A percentile compares a stretch with the other conserved stretches of the same genome.
Conservation (phyloP, 1,140 invertebrate genomes). For the Cydia fagiglandana region DNA sequence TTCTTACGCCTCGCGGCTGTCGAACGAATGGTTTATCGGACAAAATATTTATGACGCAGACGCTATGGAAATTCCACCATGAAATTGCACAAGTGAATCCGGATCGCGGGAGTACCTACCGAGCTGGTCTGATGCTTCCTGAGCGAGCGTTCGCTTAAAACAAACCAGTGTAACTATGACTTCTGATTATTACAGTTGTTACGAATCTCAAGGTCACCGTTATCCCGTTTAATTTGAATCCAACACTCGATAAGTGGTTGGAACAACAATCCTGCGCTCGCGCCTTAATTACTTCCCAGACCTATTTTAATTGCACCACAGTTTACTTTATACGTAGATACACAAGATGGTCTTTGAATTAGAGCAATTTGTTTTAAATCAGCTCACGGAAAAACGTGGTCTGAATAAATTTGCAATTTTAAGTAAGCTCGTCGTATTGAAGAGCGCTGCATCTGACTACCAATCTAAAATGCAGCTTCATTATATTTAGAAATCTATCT, state of each 20-base stretch:
- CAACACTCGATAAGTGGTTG: neutral
- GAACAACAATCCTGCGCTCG: neutral
- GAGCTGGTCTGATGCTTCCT: neutral
- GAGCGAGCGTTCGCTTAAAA: no score
- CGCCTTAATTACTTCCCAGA: neutral
- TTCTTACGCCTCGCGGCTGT: constrained; percentile 80
- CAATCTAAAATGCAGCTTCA: constrained; percentile 18
- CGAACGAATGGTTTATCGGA: constrained; percentile 79
- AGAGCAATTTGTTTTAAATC: constrained; percentile 30
- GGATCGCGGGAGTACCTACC: constrained; percentile 39
- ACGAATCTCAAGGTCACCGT: no score
- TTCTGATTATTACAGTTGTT: no score
- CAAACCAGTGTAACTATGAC: no score
- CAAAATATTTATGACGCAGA: constrained; percentile 77
- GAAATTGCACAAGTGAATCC: constrained; percentile 59
- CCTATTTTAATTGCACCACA: neutral
- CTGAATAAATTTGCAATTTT: constrained; percentile 31
- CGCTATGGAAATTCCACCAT: constrained; percentile 65
- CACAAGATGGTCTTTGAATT: constrained; percentile 24
- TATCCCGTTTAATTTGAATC: no score
- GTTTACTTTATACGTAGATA: constrained; percentile 11
- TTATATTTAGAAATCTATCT: neutral
- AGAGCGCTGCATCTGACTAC: constrained; percentile 14
- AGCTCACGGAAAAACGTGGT: constrained; percentile 26
- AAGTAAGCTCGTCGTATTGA: constrained; percentile 2